These are phyloP conservation scores for Trogon melanurus DNA, from an alignment of 2,113 vertebrate species.

Conservation along the genomic window DNA sequence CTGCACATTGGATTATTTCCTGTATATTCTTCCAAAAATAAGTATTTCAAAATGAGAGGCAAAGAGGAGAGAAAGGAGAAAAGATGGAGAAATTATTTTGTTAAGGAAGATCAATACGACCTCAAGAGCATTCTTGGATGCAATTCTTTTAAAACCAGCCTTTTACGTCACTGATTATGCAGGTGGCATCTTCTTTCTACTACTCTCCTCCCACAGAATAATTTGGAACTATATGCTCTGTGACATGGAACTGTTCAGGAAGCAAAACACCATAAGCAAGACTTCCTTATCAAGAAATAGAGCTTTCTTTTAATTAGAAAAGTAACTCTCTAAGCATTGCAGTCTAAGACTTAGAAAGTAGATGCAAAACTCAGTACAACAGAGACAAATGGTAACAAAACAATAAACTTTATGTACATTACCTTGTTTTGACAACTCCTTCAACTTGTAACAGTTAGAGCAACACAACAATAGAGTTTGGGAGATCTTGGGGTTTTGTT, in stretches of 20 bases:
- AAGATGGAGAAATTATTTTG: not conserved
- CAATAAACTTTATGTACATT: not conserved
- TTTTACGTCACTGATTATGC: not conserved
- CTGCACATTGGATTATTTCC: not conserved
- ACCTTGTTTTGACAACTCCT: not conserved
- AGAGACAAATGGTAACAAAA: not conserved
- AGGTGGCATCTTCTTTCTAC: not conserved
- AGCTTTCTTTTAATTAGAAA: not conserved
- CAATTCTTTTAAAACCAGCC: not conserved
- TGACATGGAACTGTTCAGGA: not conserved
- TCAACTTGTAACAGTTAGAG: not conserved
- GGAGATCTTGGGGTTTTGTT: accelerated
- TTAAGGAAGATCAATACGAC: not conserved
- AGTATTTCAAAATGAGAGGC: not conserved
- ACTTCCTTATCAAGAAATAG: not conserved
- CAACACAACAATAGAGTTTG: not conserved
- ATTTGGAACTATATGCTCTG: not conserved
- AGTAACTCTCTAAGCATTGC: not conserved
- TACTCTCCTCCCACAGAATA: not conserved
- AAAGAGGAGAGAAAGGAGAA: not conserved
- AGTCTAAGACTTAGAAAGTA: not conserved
- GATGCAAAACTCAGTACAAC: not conserved
- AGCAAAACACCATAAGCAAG: not conserved
- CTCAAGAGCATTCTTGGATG: not conserved
- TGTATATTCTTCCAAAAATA: not conserved